A percentile compares a stretch with the other conserved stretches of the same genome.
phyloP scores from a whole-genome alignment of 2,888 invertebrate genomes.

The Mycogona germanica region DNA sequence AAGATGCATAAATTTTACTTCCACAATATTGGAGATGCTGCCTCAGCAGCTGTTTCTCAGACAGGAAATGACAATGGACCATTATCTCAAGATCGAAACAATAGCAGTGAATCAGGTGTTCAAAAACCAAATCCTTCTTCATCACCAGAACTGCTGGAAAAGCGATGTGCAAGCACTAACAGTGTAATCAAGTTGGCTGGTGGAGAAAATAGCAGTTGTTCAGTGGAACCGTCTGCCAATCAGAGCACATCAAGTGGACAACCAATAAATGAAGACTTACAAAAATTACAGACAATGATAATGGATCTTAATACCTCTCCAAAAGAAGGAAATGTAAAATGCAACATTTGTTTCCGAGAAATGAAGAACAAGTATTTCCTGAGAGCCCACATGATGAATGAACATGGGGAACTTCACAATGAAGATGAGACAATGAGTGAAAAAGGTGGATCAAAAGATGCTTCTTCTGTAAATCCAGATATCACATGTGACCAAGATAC shows the following conservation, averaged over 20 bases:
- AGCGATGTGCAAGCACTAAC: slow-evolving; percentile 4
- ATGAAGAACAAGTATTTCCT: slow-evolving; percentile 58
- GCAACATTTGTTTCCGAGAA: slow-evolving; percentile 57
- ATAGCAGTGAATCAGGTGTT: slow-evolving; percentile 9
- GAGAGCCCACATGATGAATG: slow-evolving; percentile 52
- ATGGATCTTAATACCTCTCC: slow-evolving; percentile 61
- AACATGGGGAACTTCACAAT: slow-evolving; percentile 46
- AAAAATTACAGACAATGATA: slow-evolving; percentile 82
- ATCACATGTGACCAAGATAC: too few species aligned
- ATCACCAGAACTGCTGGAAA: background rate
- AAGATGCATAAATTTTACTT: slow-evolving; percentile 38
- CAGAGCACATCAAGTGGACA: slow-evolving; percentile 19
- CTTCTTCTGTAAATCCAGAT: background rate
- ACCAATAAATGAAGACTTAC: slow-evolving; percentile 65
- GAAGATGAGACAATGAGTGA: slow-evolving; percentile 37
- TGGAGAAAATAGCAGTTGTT: background rate
- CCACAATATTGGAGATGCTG: slow-evolving; percentile 29
- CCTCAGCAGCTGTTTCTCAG: background rate
- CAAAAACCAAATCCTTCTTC: background rate
- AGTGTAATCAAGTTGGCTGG: background rate
- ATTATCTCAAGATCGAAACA: slow-evolving; percentile 10
- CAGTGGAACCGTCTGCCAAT: slow-evolving; percentile 7
- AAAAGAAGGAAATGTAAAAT: slow-evolving; percentile 34
- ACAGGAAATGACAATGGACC: background rate
- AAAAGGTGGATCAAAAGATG: too few species aligned